Conservation (phyloP, 2,113 vertebrate genomes). For the Laticauda laticaudata region DNA sequence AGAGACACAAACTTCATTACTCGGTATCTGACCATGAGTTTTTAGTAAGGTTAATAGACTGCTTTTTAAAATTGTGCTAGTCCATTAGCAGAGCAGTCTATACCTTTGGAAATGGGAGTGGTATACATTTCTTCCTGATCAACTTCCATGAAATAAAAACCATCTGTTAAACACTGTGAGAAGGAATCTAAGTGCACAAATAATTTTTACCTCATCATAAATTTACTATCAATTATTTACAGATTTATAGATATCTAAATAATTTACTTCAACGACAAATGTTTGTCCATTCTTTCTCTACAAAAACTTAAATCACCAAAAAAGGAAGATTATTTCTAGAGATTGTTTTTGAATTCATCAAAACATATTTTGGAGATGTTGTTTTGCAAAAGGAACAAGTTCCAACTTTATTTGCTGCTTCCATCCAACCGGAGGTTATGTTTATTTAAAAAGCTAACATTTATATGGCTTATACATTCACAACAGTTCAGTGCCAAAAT, state of each 20-base stretch:
- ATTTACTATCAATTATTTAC: background rate
- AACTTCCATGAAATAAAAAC: slow-evolving; percentile 2
- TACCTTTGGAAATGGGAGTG: background rate
- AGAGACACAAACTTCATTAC: background rate
- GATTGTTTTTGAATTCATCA: background rate
- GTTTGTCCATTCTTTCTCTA: background rate
- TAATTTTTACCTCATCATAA: background rate
- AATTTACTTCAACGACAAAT: background rate
- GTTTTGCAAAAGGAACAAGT: slow-evolving; percentile 30
- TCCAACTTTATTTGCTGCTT: slow-evolving; percentile 36
- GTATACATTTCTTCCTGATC: background rate
- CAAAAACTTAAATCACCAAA: background rate
- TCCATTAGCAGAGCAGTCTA: background rate
- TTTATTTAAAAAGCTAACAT: slow-evolving; percentile 38
- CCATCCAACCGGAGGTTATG: slow-evolving; percentile 25
- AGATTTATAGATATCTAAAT: background rate
- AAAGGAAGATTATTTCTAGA: background rate
- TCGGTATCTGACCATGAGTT: background rate
- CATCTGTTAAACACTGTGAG: background rate
- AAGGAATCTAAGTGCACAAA: background rate
- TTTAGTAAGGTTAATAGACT: background rate
- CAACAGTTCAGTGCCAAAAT: slow-evolving; percentile 25
- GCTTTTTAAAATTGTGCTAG: background rate
- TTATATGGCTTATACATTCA: slow-evolving; percentile 34
- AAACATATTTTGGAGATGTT: slow-evolving; percentile 8